These are phyloP conservation scores for Colinus virginianus DNA, from an alignment of 2,113 vertebrate genomes.

Conservation along the genomic window DNA sequence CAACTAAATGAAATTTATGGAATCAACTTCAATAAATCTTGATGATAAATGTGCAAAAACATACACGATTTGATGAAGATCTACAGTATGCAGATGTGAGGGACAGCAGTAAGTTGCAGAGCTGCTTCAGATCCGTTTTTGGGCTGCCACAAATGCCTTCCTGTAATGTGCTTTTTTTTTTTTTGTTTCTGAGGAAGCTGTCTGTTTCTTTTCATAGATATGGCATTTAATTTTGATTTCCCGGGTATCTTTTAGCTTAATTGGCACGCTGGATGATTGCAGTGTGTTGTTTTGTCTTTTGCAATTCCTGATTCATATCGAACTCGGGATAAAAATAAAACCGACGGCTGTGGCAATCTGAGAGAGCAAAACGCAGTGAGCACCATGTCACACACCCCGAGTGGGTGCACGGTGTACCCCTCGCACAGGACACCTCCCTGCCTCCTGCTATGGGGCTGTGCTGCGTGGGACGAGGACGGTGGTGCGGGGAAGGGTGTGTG, in stretches of 20 bases:
- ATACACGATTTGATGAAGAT: conserved; percentile 51
- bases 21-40: conserved; percentile 73
- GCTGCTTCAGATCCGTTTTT: not conserved
- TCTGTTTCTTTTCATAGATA: conserved; percentile 66
- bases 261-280: conserved; percentile 63
- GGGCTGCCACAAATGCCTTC: conserved; percentile 6
- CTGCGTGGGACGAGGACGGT: not conserved
- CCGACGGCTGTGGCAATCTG: conserved; percentile 11
- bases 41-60: conserved; percentile 73
- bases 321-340: conserved; percentile 64
- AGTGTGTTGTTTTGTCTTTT: conserved; percentile 68
- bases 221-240: conserved; percentile 77
- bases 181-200: conserved; percentile 66
- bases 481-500: not conserved
- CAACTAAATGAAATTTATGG: conserved; percentile 79
- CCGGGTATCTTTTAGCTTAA: conserved; percentile 70
- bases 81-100: conserved; percentile 60
- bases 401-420: conserved; percentile 1
- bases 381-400: not conserved
- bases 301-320: conserved; percentile 59
- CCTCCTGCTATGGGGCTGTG: not conserved
- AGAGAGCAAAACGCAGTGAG: not conserved
- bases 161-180: not conserved
- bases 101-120: conserved; percentile 45
- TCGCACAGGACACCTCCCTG: conserved; percentile 9